Evolutionary conservation across 2,888 invertebrate species (phyloP), one percentile per base, ranked within the genome.

Genomic region (Diplazon laetatorius): DNA sequence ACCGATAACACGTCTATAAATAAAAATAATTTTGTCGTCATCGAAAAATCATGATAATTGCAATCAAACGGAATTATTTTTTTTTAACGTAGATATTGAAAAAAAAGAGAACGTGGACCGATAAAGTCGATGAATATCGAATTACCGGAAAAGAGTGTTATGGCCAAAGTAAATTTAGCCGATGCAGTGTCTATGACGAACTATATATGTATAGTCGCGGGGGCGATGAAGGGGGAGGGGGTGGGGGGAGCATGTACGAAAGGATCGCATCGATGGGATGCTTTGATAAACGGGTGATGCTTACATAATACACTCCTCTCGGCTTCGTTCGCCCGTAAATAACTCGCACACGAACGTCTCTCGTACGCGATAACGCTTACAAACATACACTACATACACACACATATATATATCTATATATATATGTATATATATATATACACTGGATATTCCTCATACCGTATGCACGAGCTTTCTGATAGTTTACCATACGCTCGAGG

Each of bases 251-350:
- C 4, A 48, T 37, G n/a, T 69, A 57, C 14, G 46, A 59, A 59
- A 59, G 69, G 69, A 48, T 57, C 20, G 37, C 42, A 59, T 69
- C 69, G 59, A 69, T 59, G 25, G 46, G 52, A 72, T 46, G 60
- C 60, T 52, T 72, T 60, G 71, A 71, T 77, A 55, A 72, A 72
- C 72, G 72, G 66, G n/a, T 52, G 66, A n/a, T 52, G 65, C 65
- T 71, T 62, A 60, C 70, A 52, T 50, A 37, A 42, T 46, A 46
- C 65, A 59, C 48, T 70, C n/a, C n/a, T 39, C 46, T 35, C 37
- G 46, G 22, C 20, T 20, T 25, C 62, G 79, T 81, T 82, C 69
- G 55, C 37, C 76, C 82, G 80, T 84, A 84, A 85, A 85, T 84
- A 82, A 82, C 78, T 68, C 75, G 72, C 68, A 52, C 70, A 80